These are phyloP conservation scores for Heteromurus nitidus DNA, from an alignment of 2,888 invertebrate genomes.

Conservation along the genomic window DNA sequence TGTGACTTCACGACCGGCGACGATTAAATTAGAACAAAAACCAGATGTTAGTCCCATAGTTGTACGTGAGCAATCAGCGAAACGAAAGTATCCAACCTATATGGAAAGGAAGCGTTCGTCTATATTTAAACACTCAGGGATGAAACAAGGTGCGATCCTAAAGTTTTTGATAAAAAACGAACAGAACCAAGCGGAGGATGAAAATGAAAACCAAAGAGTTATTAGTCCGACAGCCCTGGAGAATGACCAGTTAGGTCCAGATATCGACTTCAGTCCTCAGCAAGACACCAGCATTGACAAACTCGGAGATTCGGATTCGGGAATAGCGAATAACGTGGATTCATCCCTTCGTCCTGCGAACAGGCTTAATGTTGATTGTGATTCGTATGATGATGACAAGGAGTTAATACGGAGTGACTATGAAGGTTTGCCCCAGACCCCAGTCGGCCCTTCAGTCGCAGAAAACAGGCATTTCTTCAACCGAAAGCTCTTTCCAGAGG, in stretches of 20 bases:
- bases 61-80: constrained; percentile 15
- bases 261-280: neutral
- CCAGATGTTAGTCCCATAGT: constrained; percentile 12
- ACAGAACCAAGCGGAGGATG: constrained; percentile 1
- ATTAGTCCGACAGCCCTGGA: neutral
- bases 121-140: constrained; percentile 30
- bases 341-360: too few relatives aligned
- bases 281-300: neutral
- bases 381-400: too few relatives aligned
- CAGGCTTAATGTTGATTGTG: too few relatives aligned
- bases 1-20: too few relatives aligned
- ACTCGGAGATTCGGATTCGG: too few relatives aligned
- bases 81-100: neutral
- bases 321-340: too few relatives aligned
- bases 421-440: too few relatives aligned
- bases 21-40: constrained; percentile 32
- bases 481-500: too few relatives aligned
- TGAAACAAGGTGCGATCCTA: constrained; percentile 37
- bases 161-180: constrained; percentile 23
- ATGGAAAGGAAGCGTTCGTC: constrained; percentile 16
- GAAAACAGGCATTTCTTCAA: too few relatives aligned
- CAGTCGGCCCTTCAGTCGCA: too few relatives aligned
- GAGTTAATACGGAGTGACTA: too few relatives aligned
- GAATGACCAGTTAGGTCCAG: too few relatives aligned
- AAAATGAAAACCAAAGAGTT: neutral